Evolutionary conservation across 2,888 invertebrate genomes (phyloP), one percentile per base, ranked within the genome.

Genomic region (Mermis nigrescens): DNA sequence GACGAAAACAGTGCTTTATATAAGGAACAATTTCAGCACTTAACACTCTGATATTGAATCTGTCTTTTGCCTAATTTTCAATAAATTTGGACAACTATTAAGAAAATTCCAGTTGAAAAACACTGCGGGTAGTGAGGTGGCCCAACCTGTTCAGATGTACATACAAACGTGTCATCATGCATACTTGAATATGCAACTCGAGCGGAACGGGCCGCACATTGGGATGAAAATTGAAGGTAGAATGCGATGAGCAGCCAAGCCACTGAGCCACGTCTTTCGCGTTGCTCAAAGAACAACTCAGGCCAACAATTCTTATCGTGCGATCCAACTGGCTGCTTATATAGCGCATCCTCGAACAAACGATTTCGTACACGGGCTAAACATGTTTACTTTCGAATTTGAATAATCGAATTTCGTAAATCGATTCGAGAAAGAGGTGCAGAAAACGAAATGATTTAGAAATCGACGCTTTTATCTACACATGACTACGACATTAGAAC

Each of bases 221-320:
- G 0, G 98, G 95, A 71, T 95, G 94, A 77, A 99, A 99, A 78
- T 98, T 99, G 77, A 95, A 99, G 1, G 90, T 87, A 29, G 85
- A 83, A 67, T 89, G 87, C 1, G 90, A 82, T 67, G 84, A 85
- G 70, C 92, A 92, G 26, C 94, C 94, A 51, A 95, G 77, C 95
- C 95, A 95, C 70, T 90, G 88, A 0, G 91, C 85, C 2, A 92
- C 83, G 59, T 68, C 69, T 64, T 86, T 82, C 0, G 95, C 92
- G 77, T 95, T 94, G 22, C 89, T 86, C 56, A 98, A 77, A 0
- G 95, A 91, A 0, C 91, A 84, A 1, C 90, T 88, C 19, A 99
- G 76, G 0, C 94, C 91, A 32, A 99, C 83, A 58, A 99, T 90
- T 22, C 95, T 80, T 64, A 94, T 90, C 31, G 85, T 85, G 68